phyloP scores from a whole-genome alignment of 2,888 invertebrate species.

The Tiphia femorata region DNA sequence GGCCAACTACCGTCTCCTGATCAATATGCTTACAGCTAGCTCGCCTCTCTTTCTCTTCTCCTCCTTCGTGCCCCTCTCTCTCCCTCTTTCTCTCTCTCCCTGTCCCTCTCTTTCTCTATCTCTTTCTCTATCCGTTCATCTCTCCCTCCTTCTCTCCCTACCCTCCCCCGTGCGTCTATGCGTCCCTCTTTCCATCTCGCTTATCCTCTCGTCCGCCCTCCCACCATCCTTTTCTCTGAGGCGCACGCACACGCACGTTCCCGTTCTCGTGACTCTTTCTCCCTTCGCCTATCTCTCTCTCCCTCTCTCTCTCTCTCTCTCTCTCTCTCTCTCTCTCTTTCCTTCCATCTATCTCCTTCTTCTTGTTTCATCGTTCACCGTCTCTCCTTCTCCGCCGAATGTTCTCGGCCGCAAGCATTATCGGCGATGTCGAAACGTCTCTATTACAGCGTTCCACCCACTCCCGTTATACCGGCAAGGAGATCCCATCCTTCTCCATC shows the following conservation, averaged over 20 bases:
- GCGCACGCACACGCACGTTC: too few relatives aligned
- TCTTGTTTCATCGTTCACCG: slow-evolving; percentile 1
- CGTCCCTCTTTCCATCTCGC: too few relatives aligned
- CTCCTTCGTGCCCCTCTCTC: slow-evolving; percentile 38
- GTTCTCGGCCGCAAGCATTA: slow-evolving; percentile 36
- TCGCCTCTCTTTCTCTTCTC: slow-evolving; percentile 49
- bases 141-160: slow-evolving; percentile 3
- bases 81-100: slow-evolving; percentile 21
- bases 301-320: slow-evolving; percentile 18
- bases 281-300: slow-evolving; percentile 38
- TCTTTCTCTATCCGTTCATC: slow-evolving; percentile 16
- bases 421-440: slow-evolving; percentile 41
- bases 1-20: slow-evolving; percentile 69
- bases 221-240: too few relatives aligned
- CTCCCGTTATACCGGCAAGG: not conserved
- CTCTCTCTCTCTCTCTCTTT: not conserved
- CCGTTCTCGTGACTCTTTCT: slow-evolving; percentile 55
- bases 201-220: too few relatives aligned
- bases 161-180: not conserved
- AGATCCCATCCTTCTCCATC: too few relatives aligned
- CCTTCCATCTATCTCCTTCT: slow-evolving; percentile 13
- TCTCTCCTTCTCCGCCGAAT: slow-evolving; percentile 5
- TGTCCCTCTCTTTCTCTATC: not conserved
- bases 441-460: slow-evolving; percentile 9
- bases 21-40: slow-evolving; percentile 68